Evolutionary conservation across 2,113 vertebrate species (phyloP).

Genomic region (Macrotis lagotis): DNA sequence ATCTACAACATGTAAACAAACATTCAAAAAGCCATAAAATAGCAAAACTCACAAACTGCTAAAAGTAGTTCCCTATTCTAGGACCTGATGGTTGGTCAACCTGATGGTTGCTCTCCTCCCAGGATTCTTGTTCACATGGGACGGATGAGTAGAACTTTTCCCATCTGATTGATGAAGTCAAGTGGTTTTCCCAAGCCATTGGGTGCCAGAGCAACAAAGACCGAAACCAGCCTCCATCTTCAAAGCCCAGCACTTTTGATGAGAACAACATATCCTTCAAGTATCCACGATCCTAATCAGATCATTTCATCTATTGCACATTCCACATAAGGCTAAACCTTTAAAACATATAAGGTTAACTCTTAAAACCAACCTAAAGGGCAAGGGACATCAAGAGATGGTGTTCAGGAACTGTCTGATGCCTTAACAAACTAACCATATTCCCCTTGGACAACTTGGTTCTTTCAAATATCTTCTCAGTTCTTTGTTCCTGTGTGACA

Average conservation of each 20-base stretch:
- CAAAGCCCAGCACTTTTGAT: background rate
- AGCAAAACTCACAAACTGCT: background rate
- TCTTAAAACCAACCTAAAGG: conserved; percentile 22
- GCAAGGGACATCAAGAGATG: background rate
- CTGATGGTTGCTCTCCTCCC: background rate
- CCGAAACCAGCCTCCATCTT: background rate
- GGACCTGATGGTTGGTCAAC: background rate
- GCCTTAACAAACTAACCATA: background rate
- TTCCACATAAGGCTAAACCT: conserved; percentile 2
- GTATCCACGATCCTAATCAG: background rate
- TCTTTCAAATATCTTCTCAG: conserved; percentile 21
- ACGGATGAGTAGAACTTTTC: background rate
- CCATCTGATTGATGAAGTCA: background rate
- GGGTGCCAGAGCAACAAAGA: background rate
- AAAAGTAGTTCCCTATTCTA: too few species aligned
- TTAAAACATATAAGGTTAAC: too few species aligned
- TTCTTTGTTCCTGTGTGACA: background rate
- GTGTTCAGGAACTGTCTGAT: background rate
- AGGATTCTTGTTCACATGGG: background rate
- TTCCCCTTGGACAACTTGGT: background rate
- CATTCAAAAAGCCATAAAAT: background rate
- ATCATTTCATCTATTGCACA: background rate
- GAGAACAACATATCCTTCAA: background rate
- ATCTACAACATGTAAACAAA: background rate
- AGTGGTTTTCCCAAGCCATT: background rate